Percentiles rank a stretch among this genome's conserved stretches.
These are phyloP conservation scores for Danio choprae DNA, from an alignment of 2,797 vertebrate species.

Conservation along the genomic window DNA sequence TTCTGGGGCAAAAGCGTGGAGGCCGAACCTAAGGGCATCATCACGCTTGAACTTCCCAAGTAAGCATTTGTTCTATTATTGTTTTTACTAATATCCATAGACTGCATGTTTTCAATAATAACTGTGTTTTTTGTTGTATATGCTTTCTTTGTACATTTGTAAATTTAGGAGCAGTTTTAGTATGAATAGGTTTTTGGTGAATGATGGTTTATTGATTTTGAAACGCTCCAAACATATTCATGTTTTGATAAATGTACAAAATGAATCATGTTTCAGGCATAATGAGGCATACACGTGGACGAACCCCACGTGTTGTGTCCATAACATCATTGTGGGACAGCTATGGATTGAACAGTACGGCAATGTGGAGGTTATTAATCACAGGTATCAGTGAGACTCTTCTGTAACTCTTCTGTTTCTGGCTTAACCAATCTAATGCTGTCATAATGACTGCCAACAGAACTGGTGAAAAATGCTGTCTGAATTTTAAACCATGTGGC, in stretches of 20 bases:
- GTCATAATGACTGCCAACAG: slow-evolving; percentile 24
- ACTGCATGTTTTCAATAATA: neutral
- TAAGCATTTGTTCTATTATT: slow-evolving; percentile 71
- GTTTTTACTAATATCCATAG: neutral
- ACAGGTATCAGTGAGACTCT: slow-evolving; percentile 82
- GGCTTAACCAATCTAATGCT: neutral
- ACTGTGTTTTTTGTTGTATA: neutral
- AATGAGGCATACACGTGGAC: slow-evolving; percentile 98
- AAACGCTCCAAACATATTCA: neutral
- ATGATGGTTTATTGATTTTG: neutral
- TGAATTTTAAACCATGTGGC: slow-evolving; percentile 96
- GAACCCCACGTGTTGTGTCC: slow-evolving; percentile 97
- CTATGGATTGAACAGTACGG: slow-evolving; percentile 99
- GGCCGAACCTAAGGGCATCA: slow-evolving; percentile 95
- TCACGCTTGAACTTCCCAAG: slow-evolving; percentile 96
- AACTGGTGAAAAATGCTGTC: slow-evolving; percentile 87
- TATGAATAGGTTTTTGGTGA: neutral
- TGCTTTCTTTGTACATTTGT: too few species aligned
- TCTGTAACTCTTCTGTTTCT: too few species aligned
- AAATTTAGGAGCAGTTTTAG: neutral
- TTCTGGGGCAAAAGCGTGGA: slow-evolving; percentile 99
- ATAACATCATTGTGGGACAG: slow-evolving; percentile 98
- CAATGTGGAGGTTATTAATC: slow-evolving; percentile 94
- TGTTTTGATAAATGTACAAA: neutral
- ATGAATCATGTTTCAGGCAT: slow-evolving; percentile 75